Percentiles rank a stretch among this genome's conserved stretches.
Evolutionary conservation across 1,140 invertebrate genomes (phyloP).

Genomic region (Ctenoplectra terminalis): DNA sequence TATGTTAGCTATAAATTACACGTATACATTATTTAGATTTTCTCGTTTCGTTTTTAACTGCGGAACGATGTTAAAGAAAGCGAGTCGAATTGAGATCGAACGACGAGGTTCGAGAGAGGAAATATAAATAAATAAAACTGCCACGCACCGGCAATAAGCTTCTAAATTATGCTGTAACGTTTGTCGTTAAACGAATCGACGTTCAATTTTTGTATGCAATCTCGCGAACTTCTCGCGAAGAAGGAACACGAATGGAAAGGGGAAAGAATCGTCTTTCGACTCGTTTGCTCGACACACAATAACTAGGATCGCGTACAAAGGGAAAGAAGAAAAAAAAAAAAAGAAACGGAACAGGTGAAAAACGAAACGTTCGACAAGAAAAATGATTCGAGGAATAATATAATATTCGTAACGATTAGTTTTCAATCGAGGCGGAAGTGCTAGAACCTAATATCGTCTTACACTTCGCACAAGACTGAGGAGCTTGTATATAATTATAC

Average conservation of each 20-base stretch:
- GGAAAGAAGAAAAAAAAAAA: not conserved
- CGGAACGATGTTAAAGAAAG: not conserved
- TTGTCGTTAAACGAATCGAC: not conserved
- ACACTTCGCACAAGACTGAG: slow-evolving; percentile 71
- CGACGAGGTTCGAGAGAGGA: not conserved
- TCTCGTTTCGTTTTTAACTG: not conserved
- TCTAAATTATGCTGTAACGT: slow-evolving; percentile 5
- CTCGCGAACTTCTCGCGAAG: too few relatives aligned
- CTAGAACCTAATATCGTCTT: slow-evolving; percentile 44
- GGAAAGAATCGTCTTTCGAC: slow-evolving; percentile 5
- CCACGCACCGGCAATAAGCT: slow-evolving; percentile 38
- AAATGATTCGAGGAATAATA: slow-evolving; percentile 3
- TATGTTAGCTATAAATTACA: not conserved
- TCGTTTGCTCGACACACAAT: not conserved
- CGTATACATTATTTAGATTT: not conserved
- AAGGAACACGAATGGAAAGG: too few relatives aligned
- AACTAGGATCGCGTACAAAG: not conserved
- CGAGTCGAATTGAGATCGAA: slow-evolving; percentile 6
- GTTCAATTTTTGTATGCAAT: slow-evolving; percentile 20
- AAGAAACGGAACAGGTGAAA: not conserved
- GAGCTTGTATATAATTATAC: slow-evolving; percentile 70
- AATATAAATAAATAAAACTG: slow-evolving; percentile 31
- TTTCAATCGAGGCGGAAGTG: slow-evolving; percentile 32
- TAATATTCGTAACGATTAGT: slow-evolving; percentile 21
- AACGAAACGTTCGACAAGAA: not conserved